Conservation (phyloP, 2,888 invertebrate genomes). For the Drosophila prolongata region DNA sequence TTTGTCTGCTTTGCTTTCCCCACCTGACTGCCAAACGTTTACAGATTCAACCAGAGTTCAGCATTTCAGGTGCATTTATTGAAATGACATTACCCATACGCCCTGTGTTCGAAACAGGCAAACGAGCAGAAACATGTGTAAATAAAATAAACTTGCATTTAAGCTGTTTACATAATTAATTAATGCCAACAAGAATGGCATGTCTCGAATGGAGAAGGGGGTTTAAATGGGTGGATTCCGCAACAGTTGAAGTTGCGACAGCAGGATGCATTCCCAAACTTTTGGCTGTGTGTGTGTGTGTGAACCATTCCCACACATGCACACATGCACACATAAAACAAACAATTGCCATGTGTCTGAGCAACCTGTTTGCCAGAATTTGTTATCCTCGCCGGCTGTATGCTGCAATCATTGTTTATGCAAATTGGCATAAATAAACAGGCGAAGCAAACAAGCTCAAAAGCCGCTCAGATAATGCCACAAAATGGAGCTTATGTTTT, state of each 20-base stretch:
- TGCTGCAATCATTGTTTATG: constrained; percentile 60
- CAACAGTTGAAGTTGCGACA: constrained; percentile 34
- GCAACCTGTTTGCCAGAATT: constrained; percentile 42
- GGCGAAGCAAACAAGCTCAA: constrained; percentile 47
- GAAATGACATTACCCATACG: constrained; percentile 27
- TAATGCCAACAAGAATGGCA: constrained; percentile 60
- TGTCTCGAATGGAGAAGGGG: neutral
- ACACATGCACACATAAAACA: constrained; percentile 6
- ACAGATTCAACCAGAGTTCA: neutral
- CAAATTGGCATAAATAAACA: constrained; percentile 58
- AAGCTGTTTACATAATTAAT: constrained; percentile 79
- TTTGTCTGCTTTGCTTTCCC: constrained; percentile 19
- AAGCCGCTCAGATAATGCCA: constrained; percentile 54
- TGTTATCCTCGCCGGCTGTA: constrained; percentile 31
- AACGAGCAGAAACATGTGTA: constrained; percentile 68
- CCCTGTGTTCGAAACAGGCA: constrained; percentile 12
- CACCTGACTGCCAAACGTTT: constrained; percentile 1
- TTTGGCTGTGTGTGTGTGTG: constrained; percentile 24
- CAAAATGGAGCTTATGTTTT: constrained; percentile 43
- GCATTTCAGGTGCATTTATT: constrained; percentile 48
- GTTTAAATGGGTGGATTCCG: neutral
- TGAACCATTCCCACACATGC: too few relatives aligned
- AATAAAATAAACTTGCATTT: constrained; percentile 76
- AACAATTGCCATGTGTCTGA: constrained; percentile 28
- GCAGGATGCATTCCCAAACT: constrained; percentile 38